Conservation (phyloP, 2,113 vertebrate genomes). For the Alaudala cheleensis region DNA sequence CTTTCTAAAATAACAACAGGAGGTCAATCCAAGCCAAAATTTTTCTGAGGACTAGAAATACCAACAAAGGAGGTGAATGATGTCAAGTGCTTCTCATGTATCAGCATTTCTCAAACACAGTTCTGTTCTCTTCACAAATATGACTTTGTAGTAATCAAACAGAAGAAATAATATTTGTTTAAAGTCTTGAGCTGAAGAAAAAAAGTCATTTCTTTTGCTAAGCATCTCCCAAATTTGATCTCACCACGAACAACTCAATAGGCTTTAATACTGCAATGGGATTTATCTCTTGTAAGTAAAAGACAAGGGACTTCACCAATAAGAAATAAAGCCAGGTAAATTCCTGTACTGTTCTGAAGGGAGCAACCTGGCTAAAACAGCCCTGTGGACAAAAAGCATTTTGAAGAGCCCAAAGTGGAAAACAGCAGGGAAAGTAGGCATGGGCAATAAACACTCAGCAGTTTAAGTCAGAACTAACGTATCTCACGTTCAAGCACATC, state of each 20-base stretch:
- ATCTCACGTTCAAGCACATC: not conserved
- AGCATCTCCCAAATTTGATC: not conserved
- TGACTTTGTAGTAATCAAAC: not conserved
- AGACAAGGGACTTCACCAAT: not conserved
- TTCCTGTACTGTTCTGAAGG: not conserved
- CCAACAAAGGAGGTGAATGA: not conserved
- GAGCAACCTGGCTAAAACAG: not conserved
- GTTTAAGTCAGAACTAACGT: not conserved
- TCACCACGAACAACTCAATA: not conserved
- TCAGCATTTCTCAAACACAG: not conserved
- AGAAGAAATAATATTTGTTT: not conserved
- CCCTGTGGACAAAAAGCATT: fast-evolving
- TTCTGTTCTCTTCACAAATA: not conserved
- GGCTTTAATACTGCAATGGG: not conserved
- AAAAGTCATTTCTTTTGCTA: not conserved
- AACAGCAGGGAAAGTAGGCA: not conserved
- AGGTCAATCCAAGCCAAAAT: not conserved
- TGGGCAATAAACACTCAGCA: fast-evolving
- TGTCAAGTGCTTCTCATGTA: not conserved
- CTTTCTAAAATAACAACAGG: not conserved
- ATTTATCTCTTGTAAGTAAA: not conserved
- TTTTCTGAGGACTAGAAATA: not conserved
- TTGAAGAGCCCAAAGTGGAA: not conserved
- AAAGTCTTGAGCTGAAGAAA: not conserved
- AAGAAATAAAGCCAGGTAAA: not conserved